A percentile compares a stretch with the other conserved stretches of the same genome.
Evolutionary conservation across 2,797 vertebrate genomes (phyloP).

Genomic region (Pseudomugil tenellus): DNA sequence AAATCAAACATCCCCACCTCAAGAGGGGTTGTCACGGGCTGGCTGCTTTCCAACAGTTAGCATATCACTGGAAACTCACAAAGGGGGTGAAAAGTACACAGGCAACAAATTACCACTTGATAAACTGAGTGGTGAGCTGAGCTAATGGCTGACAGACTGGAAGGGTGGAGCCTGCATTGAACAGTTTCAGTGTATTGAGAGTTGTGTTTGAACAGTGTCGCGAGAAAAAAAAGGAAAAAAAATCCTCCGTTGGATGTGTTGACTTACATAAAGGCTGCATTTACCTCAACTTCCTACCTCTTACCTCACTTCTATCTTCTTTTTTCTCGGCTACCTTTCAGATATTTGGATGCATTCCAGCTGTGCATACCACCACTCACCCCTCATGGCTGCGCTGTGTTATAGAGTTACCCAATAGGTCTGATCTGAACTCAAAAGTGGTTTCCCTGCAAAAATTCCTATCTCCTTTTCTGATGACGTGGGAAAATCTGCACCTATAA

Average conservation of each 20-base stretch:
- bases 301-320: slow-evolving; percentile 32
- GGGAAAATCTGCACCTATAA: slow-evolving; percentile 29
- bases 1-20: slow-evolving; percentile 39
- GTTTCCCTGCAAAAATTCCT: slow-evolving; percentile 52
- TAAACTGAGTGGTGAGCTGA: slow-evolving; percentile 37
- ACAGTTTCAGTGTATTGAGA: background rate
- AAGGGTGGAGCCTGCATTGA: slow-evolving; percentile 14
- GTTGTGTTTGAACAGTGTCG: slow-evolving; percentile 26
- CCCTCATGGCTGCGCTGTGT: slow-evolving; percentile 51
- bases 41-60: slow-evolving; percentile 63
- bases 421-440: slow-evolving; percentile 68
- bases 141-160: slow-evolving; percentile 15
- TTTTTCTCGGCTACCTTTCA: slow-evolving; percentile 25
- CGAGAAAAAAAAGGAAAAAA: background rate
- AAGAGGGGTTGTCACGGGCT: slow-evolving; percentile 48
- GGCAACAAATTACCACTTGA: slow-evolving; percentile 59
- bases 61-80: slow-evolving; percentile 66
- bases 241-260: slow-evolving; percentile 5
- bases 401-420: slow-evolving; percentile 70
- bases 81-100: slow-evolving; percentile 64
- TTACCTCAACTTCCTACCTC: slow-evolving; percentile 44
- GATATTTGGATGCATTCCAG: slow-evolving; percentile 73
- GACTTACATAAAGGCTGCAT: slow-evolving; percentile 22
- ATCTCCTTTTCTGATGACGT: slow-evolving; percentile 33
- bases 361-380: slow-evolving; percentile 61